Base-by-base conservation (phyloP, 2,113 vertebrate genomes). In the Erpornis zantholeuca region DNA sequence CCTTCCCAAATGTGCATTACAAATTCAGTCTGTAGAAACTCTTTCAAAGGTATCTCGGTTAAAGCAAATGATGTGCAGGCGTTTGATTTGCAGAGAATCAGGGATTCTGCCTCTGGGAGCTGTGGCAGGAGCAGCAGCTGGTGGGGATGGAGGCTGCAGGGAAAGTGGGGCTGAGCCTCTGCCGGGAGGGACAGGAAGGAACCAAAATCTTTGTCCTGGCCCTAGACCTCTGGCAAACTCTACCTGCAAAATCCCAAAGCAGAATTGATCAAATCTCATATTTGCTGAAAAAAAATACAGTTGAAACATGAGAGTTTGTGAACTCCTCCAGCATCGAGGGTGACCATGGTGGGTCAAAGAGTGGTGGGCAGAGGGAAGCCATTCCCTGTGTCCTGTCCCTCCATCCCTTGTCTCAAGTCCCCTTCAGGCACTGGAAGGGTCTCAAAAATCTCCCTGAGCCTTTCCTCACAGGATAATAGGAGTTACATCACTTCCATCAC, bases 121-220 rank as follows among this genome's bases (percentile, higher is more conserved):
- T 54, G 68, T 36, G 18, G 60, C 4, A 2, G n/a, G 27, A 85
- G 45, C 52, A 64, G 53, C 61, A 69, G 81, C 45, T 78, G 78
- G 11, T 36, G 50, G 69, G 71, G 31, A 52, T 0, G 15, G 69
- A 53, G 28, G 79, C 33, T 71, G 83, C 57, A 36, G 25, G 31
- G 33, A 28, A 75, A 10, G 40, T 1, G 31, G 25, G 14, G 82
- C 42, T 73, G 42, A 73, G 44, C 28, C 47, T 66, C 69, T 63
- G 57, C 42, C 0, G 0, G 21, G 15, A 28, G 10, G 20, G 28
- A 31, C 6, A 29, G 31, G 24, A 44, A 86, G 15, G 24, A 44
- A 69, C 10, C 1, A 0, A 73, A 69, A 61, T 9, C 33, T 54
- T 18, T 44, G 61, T 69, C 2, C 1, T 18, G 54, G 54, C 23